Base-by-base conservation (phyloP, 2,888 invertebrate genomes). In the Rotaria sp. region DNA sequence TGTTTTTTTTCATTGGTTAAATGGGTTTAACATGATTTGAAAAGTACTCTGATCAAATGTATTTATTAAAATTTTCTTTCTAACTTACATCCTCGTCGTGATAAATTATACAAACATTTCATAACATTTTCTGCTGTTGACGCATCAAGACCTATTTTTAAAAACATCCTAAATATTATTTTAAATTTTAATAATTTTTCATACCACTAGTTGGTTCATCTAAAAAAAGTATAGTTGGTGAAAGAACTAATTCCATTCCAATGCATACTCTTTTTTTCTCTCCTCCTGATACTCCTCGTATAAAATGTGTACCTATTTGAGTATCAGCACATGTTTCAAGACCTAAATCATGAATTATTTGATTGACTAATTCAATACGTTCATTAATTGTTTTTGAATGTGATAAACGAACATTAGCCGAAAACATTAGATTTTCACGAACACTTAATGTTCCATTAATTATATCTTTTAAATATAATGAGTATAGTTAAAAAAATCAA, bases 1-100 rank as follows among this genome's bases (percentile, higher is more conserved):
- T 41, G 8, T 41, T 41, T 41, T 8, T 41, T n/a, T n/a, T n/a
- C n/a, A n/a, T n/a, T n/a, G n/a, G n/a, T n/a, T n/a, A n/a, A n/a
- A n/a, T n/a, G n/a, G n/a, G n/a, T n/a, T n/a, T n/a, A n/a, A n/a
- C n/a, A n/a, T n/a, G n/a, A n/a, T n/a, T n/a, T n/a, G n/a, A n/a
- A n/a, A n/a, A n/a, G n/a, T n/a, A n/a, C n/a, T n/a, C n/a, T n/a
- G n/a, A n/a, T n/a, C n/a, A n/a, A n/a, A n/a, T n/a, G n/a, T 5
- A 41, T 41, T 8, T 41, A 5, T 5, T 41, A 8, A 41, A 41
- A 41, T 41, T 41, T 41, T 41, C 8, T 41, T 5, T 41, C 3
- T 13, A n/a, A n/a, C 11, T n/a, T 57, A 57, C 89, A n/a, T 4
- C 38, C 38, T 15, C 21, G n/a, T 35, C 21, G 35, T 35, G 74